Conservation (phyloP, 2,113 vertebrate species). For the Blennius ocellaris region DNA sequence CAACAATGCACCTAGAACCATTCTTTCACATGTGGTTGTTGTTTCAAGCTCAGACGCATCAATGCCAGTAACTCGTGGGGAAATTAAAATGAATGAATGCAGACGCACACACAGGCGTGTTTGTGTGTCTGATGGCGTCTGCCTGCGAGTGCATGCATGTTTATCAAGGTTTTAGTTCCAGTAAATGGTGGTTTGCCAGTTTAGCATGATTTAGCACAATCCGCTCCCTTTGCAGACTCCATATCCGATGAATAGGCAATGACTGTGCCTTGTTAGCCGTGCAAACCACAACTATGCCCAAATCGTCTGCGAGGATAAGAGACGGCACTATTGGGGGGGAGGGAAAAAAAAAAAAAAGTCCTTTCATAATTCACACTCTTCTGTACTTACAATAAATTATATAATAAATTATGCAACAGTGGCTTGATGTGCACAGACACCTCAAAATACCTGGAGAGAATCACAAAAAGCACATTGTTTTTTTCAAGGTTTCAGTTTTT, state of each 20-base stretch:
- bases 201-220: slow-evolving; percentile 52
- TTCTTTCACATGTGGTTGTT: not conserved
- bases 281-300: slow-evolving; percentile 40
- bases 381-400: not conserved
- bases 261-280: slow-evolving; percentile 30
- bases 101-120: not conserved
- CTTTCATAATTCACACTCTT: no score
- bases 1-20: not conserved
- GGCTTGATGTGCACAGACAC: not conserved
- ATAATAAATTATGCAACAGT: not conserved
- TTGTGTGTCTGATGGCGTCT: slow-evolving; percentile 1
- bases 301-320: slow-evolving; percentile 39
- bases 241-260: slow-evolving; percentile 40
- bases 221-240: slow-evolving; percentile 39
- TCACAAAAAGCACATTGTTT: no score
- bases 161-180: slow-evolving; percentile 23
- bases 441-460: no score
- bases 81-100: slow-evolving; percentile 2
- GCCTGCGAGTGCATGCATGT: slow-evolving; percentile 27
- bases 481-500: no score
- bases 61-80: not conserved
- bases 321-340: not conserved
- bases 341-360: no score
- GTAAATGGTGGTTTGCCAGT: slow-evolving; percentile 40
- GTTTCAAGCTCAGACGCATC: not conserved